Evolutionary conservation across 1,140 invertebrate species (phyloP), one percentile per base, ranked within the genome.

Genomic region (Magallana ariakensis): DNA sequence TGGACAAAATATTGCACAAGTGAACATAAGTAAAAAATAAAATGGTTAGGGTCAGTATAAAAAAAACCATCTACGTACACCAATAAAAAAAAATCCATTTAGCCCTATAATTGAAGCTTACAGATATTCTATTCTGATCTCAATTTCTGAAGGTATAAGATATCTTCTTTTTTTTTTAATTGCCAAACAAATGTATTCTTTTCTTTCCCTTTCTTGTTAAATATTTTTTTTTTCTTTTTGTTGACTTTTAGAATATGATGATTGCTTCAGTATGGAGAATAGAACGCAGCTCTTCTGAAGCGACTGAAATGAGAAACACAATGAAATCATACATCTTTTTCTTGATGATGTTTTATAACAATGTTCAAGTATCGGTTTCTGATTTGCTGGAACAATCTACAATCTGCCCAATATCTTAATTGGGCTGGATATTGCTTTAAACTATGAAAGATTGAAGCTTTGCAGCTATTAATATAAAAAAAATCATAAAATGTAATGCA

Each of bases 281-380:
- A 89, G 89, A 88, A 90, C n/a, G 87, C 83, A 55, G 87, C 83
- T 57, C 89, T 81, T 88, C 89, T 81, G 81, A 87, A 90, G 75
- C 89, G 87, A 84, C 89, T 90, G 89, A 88, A 90, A 90, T 80
- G 57, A 62, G 55, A 84, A 70, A 80, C 62, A 66, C 83, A 75
- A 80, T 83, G 11, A 70, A 84, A 66, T 54, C 55, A 80, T 22
- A 83, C 5, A 46, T 46, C 33, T 46, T 1, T 46, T 46, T 46
- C 33, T 46, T 46, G 33, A 4, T 80, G 26, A 84, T 16, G 60
- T 62, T 46, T 57, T 84, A 58, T 11, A 19, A 26, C n/a, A 80
- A 86, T 9, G 9, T 26, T 60, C 15, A 46, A 46, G 33, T 46
- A 46, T 5, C 33, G 33, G 5, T 46, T 46, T 46, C 33, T 46